These are phyloP conservation scores for Macrotrachela quadricornifera DNA, from an alignment of 1,140 invertebrate species.

Conservation along the genomic window DNA sequence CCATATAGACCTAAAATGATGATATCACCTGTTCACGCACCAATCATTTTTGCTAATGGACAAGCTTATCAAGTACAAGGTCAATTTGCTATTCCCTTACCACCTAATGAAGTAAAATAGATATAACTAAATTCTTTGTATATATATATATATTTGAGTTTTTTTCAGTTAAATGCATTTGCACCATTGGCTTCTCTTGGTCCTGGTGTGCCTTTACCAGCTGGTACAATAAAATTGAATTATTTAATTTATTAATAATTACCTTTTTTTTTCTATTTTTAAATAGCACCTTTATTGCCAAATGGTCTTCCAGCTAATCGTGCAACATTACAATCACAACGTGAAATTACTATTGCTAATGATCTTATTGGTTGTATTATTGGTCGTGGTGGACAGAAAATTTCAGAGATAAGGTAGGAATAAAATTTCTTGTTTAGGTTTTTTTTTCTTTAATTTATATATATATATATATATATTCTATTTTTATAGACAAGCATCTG, in stretches of 20 bases:
- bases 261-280: too few relatives aligned
- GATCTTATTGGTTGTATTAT: slow-evolving; percentile 96
- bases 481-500: slow-evolving; percentile 60
- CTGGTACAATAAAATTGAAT: too few relatives aligned
- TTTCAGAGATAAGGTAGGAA: slow-evolving; percentile 73
- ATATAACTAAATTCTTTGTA: too few relatives aligned
- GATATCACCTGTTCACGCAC: slow-evolving; percentile 44
- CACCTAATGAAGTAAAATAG: slow-evolving; percentile 15
- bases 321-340: too few relatives aligned
- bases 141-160: too few relatives aligned
- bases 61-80: slow-evolving; percentile 87
- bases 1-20: slow-evolving; percentile 89
- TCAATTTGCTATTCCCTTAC: slow-evolving; percentile 74
- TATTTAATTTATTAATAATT: too few relatives aligned
- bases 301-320: too few relatives aligned
- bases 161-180: too few relatives aligned
- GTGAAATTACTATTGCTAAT: slow-evolving; percentile 90
- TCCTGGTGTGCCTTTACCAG: too few relatives aligned
- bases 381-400: slow-evolving; percentile 95
- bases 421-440: background rate
- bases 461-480: background rate
- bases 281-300: too few relatives aligned
- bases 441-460: background rate
- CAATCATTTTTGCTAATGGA: slow-evolving; percentile 57
- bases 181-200: too few relatives aligned